Evolutionary conservation across 2,888 invertebrate species (phyloP).

Genomic region (Agrilus biguttatus): DNA sequence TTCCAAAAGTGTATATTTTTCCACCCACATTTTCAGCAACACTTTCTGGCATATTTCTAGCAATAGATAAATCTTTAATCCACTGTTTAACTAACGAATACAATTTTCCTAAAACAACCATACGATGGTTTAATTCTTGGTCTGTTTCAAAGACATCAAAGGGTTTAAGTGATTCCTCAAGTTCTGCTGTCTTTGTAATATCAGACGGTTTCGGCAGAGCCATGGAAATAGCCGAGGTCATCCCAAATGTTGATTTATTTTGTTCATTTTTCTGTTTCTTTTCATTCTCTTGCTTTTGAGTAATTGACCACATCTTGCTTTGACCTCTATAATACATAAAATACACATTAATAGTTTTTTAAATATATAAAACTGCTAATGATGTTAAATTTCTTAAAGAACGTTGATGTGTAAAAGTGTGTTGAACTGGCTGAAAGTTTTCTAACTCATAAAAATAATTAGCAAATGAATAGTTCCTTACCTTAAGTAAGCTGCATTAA

Average conservation of each 20-base stretch:
- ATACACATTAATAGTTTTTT: too few relatives aligned
- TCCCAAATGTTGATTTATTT: slow-evolving; percentile 57
- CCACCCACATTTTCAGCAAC: slow-evolving; percentile 89
- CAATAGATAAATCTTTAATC: slow-evolving; percentile 79
- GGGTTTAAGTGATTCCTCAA: slow-evolving; percentile 65
- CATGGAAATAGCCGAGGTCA: slow-evolving; percentile 88
- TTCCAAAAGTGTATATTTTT: slow-evolving; percentile 99
- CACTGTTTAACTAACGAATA: slow-evolving; percentile 86
- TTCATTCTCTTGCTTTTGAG: slow-evolving; percentile 32
- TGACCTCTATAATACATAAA: too few relatives aligned
- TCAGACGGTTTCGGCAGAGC: slow-evolving; percentile 73
- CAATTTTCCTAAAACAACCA: slow-evolving; percentile 71
- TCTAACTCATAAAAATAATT: too few relatives aligned
- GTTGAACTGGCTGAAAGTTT: too few relatives aligned
- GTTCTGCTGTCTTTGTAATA: slow-evolving; percentile 55
- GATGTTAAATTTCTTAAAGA: too few relatives aligned
- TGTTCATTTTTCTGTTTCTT: slow-evolving; percentile 28
- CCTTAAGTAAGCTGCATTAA: too few relatives aligned
- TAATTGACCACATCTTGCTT: slow-evolving; percentile 39
- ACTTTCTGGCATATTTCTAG: slow-evolving; percentile 83
- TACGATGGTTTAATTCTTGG: slow-evolving; percentile 77
- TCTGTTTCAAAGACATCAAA: slow-evolving; percentile 86
- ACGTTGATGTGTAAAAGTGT: too few relatives aligned
- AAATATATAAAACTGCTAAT: too few relatives aligned
- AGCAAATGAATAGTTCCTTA: too few relatives aligned